Base-by-base conservation (phyloP, 2,797 vertebrate species). In the Molossus alvarezi region DNA sequence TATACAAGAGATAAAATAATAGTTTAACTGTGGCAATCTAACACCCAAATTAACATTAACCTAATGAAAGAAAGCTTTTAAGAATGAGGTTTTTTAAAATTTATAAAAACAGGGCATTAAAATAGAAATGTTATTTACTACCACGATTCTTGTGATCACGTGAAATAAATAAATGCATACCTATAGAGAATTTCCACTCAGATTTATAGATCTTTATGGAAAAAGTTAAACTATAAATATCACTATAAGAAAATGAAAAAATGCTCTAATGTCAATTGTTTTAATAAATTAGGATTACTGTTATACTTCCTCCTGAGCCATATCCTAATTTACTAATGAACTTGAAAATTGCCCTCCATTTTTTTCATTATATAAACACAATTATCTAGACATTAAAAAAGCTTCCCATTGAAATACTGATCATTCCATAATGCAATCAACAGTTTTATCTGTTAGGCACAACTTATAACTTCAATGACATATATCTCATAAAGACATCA, bases 1-100 rank as follows among this genome's bases (percentile, higher is more conserved):
- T 84, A 92, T 27, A 84, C 29, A 95, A 87, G 81, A 88, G 92
- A 92, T 91, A 97, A 96, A 90, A 82, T 92, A 95, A 95, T 41
- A 92, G 64, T 94, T 90, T 48, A 85, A 71, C 90, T 92, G 84
- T 88, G 25, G 77, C 41, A 95, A 92, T 80, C 77, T 94, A 97
- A 97, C 65, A 94, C 76, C 90, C 85, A 95, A 97, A 97, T 65
- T 91, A 89, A 94, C 14, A 95, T 37, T 90, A 87, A 96, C 51
- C 25, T 20, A 93, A n/a, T 90, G 15, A 97, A 69, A 95, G 76
- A n/a, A 88, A 58, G 45, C 12, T 77, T 97, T 92, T 69, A 72
- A 96, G 83, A 97, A 96, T 37, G 55, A 90, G 84, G 93, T 6
- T 87, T 72, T 8, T 37, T 33, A 82, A 91, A 79, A 79, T 93